A percentile compares a stretch with the other conserved stretches of the same genome.
These are phyloP conservation scores for Ormia ochracea DNA, from an alignment of 2,888 invertebrate genomes.

Conservation along the genomic window DNA sequence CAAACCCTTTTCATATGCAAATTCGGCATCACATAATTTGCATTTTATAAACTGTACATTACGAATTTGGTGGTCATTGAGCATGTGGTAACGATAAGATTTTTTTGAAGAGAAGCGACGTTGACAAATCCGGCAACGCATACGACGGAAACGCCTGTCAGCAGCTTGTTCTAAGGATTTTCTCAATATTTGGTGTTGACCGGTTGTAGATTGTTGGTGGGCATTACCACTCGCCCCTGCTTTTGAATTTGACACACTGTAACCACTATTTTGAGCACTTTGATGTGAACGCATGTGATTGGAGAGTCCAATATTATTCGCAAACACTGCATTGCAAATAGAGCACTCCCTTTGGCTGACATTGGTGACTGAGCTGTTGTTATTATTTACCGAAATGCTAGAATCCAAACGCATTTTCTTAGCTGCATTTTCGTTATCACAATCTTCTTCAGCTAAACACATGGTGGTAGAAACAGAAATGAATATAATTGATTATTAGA, in stretches of 20 bases:
- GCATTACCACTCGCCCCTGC: constrained; percentile 17
- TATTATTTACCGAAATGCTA: constrained; percentile 60
- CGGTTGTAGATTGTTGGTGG: constrained; percentile 31
- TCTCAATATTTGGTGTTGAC: constrained; percentile 70
- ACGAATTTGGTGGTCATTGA: constrained; percentile 76
- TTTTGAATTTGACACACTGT: constrained; percentile 63
- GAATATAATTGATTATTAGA: constrained; percentile 3
- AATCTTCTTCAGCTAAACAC: constrained; percentile 70
- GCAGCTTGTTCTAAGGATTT: constrained; percentile 73
- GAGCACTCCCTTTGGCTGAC: constrained; percentile 71
- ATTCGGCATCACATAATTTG: constrained; percentile 76
- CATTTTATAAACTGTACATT: constrained; percentile 77
- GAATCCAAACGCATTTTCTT: constrained; percentile 72
- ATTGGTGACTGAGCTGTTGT: constrained; percentile 21
- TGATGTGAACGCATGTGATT: constrained; percentile 77
- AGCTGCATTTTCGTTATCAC: constrained; percentile 67
- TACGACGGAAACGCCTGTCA: constrained; percentile 73
- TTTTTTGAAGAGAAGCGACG: constrained; percentile 76
- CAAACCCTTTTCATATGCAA: constrained; percentile 77
- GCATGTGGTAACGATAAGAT: constrained; percentile 76
- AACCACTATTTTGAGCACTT: constrained; percentile 67
- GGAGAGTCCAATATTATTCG: constrained; percentile 74
- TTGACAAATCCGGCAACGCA: constrained; percentile 76
- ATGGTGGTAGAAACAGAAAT: neutral
- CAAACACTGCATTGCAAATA: constrained; percentile 75